Conservation (phyloP, 1,140 invertebrate species). For the Ditylenchus dipsaci region DNA sequence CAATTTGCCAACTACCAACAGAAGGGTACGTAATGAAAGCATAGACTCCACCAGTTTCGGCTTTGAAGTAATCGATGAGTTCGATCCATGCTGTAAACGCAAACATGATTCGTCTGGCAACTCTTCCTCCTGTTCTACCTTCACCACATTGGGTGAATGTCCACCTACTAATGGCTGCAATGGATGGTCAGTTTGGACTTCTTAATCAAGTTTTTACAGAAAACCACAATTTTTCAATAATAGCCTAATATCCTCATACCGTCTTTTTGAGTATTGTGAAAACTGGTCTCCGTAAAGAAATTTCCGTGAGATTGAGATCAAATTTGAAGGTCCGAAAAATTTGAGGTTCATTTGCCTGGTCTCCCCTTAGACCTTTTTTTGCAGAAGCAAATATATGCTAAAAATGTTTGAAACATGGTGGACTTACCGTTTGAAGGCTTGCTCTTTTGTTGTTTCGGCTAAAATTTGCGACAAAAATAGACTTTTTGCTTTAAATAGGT, state of each 20-base stretch:
- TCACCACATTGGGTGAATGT: not conserved
- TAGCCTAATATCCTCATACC: not conserved
- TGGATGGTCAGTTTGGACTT: not conserved
- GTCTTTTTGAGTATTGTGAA: too few species aligned
- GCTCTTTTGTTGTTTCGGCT: too few species aligned
- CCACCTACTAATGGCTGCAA: not conserved
- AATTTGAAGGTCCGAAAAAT: not conserved
- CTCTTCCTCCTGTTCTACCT: constrained; percentile 13
- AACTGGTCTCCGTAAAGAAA: not conserved
- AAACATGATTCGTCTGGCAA: constrained; percentile 26
- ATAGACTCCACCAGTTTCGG: constrained; percentile 37
- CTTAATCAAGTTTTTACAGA: not conserved
- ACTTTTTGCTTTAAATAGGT: too few species aligned
- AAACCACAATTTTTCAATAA: not conserved
- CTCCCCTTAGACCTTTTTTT: not conserved
- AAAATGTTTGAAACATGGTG: too few species aligned
- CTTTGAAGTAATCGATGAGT: constrained; percentile 29
- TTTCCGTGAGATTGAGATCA: not conserved
- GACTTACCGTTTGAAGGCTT: too few species aligned
- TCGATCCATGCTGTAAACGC: constrained; percentile 6
- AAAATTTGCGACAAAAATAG: too few species aligned
- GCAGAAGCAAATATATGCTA: not conserved
- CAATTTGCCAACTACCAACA: constrained; percentile 2
- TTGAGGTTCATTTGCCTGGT: not conserved
- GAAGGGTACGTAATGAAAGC: constrained; percentile 31